phyloP scores from a whole-genome alignment of 2,797 vertebrate genomes.

The Steatocranus sp. region DNA sequence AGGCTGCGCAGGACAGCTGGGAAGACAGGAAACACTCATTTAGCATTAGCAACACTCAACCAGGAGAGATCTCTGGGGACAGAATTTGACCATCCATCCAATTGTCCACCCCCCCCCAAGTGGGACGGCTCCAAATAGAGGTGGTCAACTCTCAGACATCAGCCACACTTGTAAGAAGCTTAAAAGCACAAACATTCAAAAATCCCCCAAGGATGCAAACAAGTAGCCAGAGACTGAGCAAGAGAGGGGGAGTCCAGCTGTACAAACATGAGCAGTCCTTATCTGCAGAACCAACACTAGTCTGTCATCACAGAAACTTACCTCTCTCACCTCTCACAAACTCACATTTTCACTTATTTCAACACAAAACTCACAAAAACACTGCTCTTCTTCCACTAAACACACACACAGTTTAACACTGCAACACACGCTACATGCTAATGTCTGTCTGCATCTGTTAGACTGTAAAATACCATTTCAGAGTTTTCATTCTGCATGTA shows the following conservation, averaged over 20 bases:
- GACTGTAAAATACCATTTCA: not conserved
- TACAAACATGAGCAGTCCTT: conserved; percentile 44
- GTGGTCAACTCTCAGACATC: not conserved
- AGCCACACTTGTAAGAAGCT: not conserved
- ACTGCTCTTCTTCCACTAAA: not conserved
- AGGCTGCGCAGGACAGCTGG: conserved; percentile 69
- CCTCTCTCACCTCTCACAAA: not conserved
- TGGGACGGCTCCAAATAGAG: not conserved
- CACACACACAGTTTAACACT: not conserved
- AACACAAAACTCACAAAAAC: not conserved
- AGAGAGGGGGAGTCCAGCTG: conserved; percentile 35
- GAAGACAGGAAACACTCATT: not conserved
- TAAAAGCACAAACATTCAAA: not conserved
- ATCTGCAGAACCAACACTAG: conserved; percentile 24
- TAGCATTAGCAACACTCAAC: not conserved
- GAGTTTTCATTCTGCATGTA: not conserved
- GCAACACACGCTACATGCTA: not conserved
- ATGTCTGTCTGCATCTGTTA: not conserved
- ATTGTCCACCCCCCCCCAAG: not conserved
- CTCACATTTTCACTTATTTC: not conserved
- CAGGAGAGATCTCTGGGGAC: not conserved
- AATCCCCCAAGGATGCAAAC: not conserved
- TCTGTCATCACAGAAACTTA: not conserved
- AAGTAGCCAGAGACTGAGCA: not conserved
- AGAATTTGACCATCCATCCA: not conserved